Evolutionary conservation across 2,797 vertebrate genomes (phyloP).

Genomic region (Cynodonichthys magdalenae): DNA sequence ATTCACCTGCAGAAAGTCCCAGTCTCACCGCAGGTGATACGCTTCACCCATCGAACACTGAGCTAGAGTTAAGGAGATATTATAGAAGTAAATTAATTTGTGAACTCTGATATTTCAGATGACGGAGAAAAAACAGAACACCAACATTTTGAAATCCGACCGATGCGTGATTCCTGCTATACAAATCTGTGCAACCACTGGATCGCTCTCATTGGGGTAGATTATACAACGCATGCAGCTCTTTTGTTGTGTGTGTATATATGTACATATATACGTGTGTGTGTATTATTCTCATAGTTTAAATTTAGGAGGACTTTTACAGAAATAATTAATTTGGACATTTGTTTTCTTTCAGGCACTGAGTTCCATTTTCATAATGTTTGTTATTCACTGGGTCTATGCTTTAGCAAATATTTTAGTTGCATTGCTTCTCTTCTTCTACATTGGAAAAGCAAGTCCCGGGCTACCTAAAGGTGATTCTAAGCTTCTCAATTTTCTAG

Average conservation of each 20-base stretch:
- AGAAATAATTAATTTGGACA: neutral
- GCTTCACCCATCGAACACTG: neutral
- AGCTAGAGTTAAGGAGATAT: fast-evolving
- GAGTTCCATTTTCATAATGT: conserved; percentile 89
- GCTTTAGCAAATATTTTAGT: conserved; percentile 87
- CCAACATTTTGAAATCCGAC: conserved; percentile 81
- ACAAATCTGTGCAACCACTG: conserved; percentile 88
- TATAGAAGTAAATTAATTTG: neutral
- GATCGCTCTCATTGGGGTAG: conserved; percentile 91
- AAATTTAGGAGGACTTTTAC: neutral
- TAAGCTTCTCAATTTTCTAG: conserved; percentile 7
- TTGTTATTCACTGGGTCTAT: conserved; percentile 97
- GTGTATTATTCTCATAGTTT: neutral
- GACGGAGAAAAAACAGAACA: conserved; percentile 73
- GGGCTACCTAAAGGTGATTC: conserved; percentile 90
- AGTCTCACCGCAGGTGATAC: conserved; percentile 60
- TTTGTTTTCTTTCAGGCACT: conserved; percentile 79
- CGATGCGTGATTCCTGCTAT: conserved; percentile 80
- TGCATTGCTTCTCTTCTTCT: conserved; percentile 89
- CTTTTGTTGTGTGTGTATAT: neutral
- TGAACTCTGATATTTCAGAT: conserved; percentile 59
- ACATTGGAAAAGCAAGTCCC: conserved; percentile 93
- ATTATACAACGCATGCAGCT: conserved; percentile 45
- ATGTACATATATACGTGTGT: neutral
- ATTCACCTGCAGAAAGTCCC: conserved; percentile 39